A percentile compares a stretch with the other conserved stretches of the same genome.
phyloP scores from a whole-genome alignment of 2,888 invertebrate species.

The Palloptera scutellata region DNA sequence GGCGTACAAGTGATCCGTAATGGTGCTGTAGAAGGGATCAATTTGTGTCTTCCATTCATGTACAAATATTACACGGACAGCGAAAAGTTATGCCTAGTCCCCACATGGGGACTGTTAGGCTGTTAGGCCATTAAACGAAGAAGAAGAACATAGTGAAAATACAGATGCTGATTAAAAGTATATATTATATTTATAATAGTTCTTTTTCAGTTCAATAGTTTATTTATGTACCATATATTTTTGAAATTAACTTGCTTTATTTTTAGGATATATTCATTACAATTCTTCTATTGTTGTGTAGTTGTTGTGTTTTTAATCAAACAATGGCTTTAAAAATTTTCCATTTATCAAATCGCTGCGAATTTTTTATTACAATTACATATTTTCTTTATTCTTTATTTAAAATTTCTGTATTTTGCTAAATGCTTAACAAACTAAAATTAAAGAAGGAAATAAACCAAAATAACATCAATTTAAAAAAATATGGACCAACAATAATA shows the following conservation, averaged over 20 bases:
- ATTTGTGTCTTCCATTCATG: too few species aligned
- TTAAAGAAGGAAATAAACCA: slow-evolving; percentile 2
- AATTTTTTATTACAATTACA: background rate
- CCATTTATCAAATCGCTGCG: slow-evolving; percentile 22
- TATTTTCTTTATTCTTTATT: slow-evolving; percentile 4
- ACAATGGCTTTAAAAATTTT: background rate
- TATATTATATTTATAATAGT: too few species aligned
- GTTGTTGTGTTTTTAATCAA: background rate
- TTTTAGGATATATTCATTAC: slow-evolving; percentile 13
- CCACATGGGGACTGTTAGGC: too few species aligned
- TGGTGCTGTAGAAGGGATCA: too few species aligned
- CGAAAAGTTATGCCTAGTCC: too few species aligned
- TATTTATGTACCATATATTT: slow-evolving; percentile 11
- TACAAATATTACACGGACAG: too few species aligned
- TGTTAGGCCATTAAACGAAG: too few species aligned
- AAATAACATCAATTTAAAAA: slow-evolving; percentile 17
- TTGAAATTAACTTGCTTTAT: background rate
- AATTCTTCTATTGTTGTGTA: slow-evolving; percentile 22
- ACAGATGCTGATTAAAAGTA: too few species aligned
- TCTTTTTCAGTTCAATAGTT: background rate
- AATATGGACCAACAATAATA: slow-evolving; percentile 23
- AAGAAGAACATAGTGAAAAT: too few species aligned
- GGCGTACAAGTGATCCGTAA: too few species aligned
- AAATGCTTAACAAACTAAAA: too few species aligned
- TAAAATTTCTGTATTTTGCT: slow-evolving; percentile 3